Conservation (phyloP, 2,113 vertebrate genomes). For the Anhinga rufa region DNA sequence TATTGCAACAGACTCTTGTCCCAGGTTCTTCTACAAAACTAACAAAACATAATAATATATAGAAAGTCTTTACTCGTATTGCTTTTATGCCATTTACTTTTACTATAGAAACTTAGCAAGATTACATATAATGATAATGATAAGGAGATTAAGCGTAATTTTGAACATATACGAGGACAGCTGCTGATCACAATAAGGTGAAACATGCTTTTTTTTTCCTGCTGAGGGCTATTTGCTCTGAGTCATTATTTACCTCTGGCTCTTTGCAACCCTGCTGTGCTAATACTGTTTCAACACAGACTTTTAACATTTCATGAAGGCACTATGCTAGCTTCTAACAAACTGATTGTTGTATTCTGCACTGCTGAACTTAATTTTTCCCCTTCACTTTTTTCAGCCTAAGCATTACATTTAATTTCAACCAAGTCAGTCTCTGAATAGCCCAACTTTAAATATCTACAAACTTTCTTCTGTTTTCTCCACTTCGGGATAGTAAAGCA, state of each 20-base stretch:
- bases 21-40: background rate
- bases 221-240: background rate
- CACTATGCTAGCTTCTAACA: conserved; percentile 28
- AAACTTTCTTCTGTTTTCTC: conserved; percentile 34
- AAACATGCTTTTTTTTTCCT: background rate
- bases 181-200: background rate
- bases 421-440: conserved; percentile 36
- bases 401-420: conserved; percentile 49
- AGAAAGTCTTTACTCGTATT: background rate
- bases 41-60: background rate
- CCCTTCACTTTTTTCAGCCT: conserved; percentile 1
- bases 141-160: background rate
- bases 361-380: conserved; percentile 49
- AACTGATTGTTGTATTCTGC: conserved; percentile 20
- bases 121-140: background rate
- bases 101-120: background rate
- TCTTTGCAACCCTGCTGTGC: conserved; percentile 36
- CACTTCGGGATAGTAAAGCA: conserved; percentile 31
- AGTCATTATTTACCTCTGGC: conserved; percentile 17
- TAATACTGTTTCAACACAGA: conserved; percentile 43
- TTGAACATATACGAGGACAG: background rate
- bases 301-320: conserved; percentile 39
- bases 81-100: background rate
- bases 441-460: conserved; percentile 5
- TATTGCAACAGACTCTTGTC: background rate